A percentile compares a stretch with the other conserved stretches of the same genome.
Conservation (phyloP, 2,888 invertebrate species). For the Xestia xanthographa region DNA sequence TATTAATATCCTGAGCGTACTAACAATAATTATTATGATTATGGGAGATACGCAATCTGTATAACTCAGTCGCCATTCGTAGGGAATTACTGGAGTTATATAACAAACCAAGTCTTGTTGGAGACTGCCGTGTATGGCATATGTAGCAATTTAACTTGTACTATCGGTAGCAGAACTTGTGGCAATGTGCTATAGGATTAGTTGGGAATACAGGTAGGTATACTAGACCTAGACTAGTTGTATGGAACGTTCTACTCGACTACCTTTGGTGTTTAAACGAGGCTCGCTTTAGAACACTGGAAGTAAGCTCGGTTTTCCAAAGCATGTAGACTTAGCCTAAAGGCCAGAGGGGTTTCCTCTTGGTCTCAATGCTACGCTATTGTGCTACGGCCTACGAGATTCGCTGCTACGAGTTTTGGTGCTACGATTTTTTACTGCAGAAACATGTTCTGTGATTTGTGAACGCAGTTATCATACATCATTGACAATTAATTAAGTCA, state of each 20-base stretch:
- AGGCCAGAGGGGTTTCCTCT: conserved; percentile 39
- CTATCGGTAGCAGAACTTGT: conserved; percentile 48
- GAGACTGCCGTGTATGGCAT: conserved; percentile 33
- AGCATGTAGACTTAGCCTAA: conserved; percentile 42
- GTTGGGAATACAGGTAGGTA: conserved; percentile 44
- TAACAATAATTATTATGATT: conserved; percentile 56
- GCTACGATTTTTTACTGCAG: conserved; percentile 26
- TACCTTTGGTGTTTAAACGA: conserved; percentile 22
- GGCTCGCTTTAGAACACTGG: conserved; percentile 16
- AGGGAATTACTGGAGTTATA: conserved; percentile 50
- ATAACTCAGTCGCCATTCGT: conserved; percentile 44
- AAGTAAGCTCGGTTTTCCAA: conserved; percentile 34
- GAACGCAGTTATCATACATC: not conserved
- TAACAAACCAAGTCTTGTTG: conserved; percentile 42
- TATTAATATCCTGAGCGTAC: conserved; percentile 58
- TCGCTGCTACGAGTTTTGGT: conserved; percentile 33
- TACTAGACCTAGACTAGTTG: conserved; percentile 23
- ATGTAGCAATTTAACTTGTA: conserved; percentile 61
- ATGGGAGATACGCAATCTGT: conserved; percentile 49
- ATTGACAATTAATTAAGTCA: conserved; percentile 20
- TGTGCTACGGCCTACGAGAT: conserved; percentile 39
- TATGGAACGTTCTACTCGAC: conserved; percentile 16
- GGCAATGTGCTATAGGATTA: conserved; percentile 23
- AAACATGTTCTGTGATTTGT: not conserved
- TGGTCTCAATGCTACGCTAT: conserved; percentile 19